Evolutionary conservation across 2,113 vertebrate species (phyloP).

Genomic region (Tetraodon nigroviridis): DNA sequence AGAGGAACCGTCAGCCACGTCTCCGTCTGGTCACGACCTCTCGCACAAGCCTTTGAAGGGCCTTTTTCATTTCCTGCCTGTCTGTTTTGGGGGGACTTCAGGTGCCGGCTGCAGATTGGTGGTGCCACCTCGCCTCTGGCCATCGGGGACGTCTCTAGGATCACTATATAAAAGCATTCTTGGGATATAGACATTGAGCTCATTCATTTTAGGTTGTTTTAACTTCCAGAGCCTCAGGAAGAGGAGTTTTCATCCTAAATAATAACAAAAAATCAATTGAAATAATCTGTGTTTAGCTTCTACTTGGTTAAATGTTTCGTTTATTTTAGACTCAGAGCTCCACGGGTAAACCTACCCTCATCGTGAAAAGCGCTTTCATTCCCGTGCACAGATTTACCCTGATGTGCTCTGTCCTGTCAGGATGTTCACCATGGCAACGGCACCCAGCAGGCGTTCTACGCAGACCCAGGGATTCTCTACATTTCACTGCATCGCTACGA

Average conservation of each 20-base stretch:
- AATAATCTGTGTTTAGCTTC: too few species aligned
- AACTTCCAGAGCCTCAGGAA: too few species aligned
- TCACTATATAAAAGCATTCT: slow-evolving; percentile 46
- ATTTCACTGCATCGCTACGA: slow-evolving; percentile 96
- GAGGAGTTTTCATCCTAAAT: too few species aligned
- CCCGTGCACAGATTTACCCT: not conserved
- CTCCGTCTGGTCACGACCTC: slow-evolving; percentile 30
- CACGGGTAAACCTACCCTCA: too few species aligned
- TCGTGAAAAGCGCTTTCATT: too few species aligned
- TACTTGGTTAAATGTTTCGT: too few species aligned
- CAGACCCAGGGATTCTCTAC: slow-evolving; percentile 88
- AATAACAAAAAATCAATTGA: too few species aligned
- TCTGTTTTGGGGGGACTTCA: slow-evolving; percentile 52
- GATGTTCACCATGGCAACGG: slow-evolving; percentile 83
- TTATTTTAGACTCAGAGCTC: too few species aligned
- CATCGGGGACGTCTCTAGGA: slow-evolving; percentile 43
- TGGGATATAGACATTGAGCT: slow-evolving; percentile 43
- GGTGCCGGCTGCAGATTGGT: slow-evolving; percentile 24
- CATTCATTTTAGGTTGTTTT: slow-evolving; percentile 46
- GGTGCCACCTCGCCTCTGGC: slow-evolving; percentile 43
- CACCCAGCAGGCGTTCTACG: slow-evolving; percentile 92
- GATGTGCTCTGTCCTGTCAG: slow-evolving; percentile 22
- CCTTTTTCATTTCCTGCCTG: slow-evolving; percentile 72
- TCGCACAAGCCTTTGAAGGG: slow-evolving; percentile 62
- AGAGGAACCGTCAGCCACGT: slow-evolving; percentile 12